Percentiles rank a stretch among this genome's conserved stretches.
phyloP scores from a whole-genome alignment of 2,113 vertebrate genomes.

The Acrocephalus arundinaceus region DNA sequence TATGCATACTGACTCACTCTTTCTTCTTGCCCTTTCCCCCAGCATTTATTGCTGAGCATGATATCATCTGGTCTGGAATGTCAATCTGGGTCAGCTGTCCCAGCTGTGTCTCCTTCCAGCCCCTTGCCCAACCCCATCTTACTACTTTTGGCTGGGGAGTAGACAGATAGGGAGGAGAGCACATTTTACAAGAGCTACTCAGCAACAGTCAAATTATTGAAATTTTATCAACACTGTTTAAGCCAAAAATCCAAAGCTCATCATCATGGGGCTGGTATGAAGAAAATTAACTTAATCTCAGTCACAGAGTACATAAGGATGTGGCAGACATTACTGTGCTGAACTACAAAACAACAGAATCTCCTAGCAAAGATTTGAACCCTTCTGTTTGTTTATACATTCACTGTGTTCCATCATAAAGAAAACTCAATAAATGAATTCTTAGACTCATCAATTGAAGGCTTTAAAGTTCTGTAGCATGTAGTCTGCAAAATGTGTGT shows the following conservation, averaged over 20 bases:
- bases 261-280: background rate
- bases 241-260: background rate
- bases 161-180: background rate
- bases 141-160: rapidly evolving
- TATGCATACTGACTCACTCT: background rate
- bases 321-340: background rate
- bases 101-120: background rate
- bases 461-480: background rate
- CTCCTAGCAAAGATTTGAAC: background rate
- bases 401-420: background rate
- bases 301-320: rapidly evolving
- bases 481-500: background rate
- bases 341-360: background rate
- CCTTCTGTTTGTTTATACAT: background rate
- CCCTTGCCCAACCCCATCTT: background rate
- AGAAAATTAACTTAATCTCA: background rate
- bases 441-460: background rate
- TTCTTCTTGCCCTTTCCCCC: background rate
- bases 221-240: background rate
- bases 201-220: background rate
- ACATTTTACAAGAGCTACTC: background rate
- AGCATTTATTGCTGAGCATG: background rate
- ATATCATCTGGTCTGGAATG: background rate
- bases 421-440: background rate
- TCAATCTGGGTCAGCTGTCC: background rate